Evolutionary conservation across 2,888 invertebrate species (phyloP).

Genomic region (Zootermopsis nevadensis): DNA sequence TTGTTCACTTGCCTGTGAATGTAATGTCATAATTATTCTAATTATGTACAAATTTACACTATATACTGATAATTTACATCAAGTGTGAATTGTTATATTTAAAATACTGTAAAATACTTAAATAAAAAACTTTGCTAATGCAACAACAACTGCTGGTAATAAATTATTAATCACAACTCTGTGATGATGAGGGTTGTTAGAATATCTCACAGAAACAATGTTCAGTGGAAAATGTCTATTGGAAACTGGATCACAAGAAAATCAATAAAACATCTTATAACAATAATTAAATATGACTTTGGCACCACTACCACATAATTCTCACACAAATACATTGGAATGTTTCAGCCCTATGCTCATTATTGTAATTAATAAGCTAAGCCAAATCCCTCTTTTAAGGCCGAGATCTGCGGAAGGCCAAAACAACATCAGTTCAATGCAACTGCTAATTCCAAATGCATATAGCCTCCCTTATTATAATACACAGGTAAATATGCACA

Average conservation of each 20-base stretch:
- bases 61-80: slow-evolving; percentile 34
- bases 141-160: slow-evolving; percentile 24
- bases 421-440: not conserved
- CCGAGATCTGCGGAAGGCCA: slow-evolving; percentile 10
- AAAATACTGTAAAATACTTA: slow-evolving; percentile 47
- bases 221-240: not conserved
- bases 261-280: not conserved
- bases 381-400: not conserved
- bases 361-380: slow-evolving; percentile 14
- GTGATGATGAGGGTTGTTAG: slow-evolving; percentile 17
- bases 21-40: slow-evolving; percentile 11
- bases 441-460: not conserved
- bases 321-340: slow-evolving; percentile 32
- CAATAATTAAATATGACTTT: slow-evolving; percentile 12
- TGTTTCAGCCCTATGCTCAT: slow-evolving; percentile 21
- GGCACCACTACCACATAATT: slow-evolving; percentile 40
- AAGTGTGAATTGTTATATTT: slow-evolving; percentile 18
- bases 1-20: not conserved
- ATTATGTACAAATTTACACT: slow-evolving; percentile 37
- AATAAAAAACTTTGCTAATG: slow-evolving; percentile 36
- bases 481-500: slow-evolving; percentile 8
- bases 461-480: slow-evolving; percentile 5
- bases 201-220: not conserved
- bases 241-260: not conserved
- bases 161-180: slow-evolving; percentile 19